Base-by-base conservation (phyloP, 2,888 invertebrate species). In the Drosophila maculinotata region DNA sequence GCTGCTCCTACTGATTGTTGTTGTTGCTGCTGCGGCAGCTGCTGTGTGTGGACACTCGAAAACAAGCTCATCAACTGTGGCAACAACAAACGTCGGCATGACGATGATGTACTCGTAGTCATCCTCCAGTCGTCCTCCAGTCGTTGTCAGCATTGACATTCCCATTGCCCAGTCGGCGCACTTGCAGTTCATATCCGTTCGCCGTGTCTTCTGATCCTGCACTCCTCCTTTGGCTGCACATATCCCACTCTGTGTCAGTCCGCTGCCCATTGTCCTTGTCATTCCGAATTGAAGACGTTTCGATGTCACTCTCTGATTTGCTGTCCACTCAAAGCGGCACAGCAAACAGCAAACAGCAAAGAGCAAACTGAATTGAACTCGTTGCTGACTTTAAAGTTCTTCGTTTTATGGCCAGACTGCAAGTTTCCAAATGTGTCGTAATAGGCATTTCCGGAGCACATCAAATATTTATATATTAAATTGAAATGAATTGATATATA, bases 11-110 rank as follows among this genome's bases (percentile, higher is more conserved):
- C n/a, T 12, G n/a, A 12, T 33, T 14, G 9, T 41, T 42, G 26
- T 23, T 33, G 42, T 30, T 49, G 28, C 6, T 47, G 45, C 2
- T 20, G 26, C 10, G 42, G 39, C 7, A 47, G 25, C 20, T 17
- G 8, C 23, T 38, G 35, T 63, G 69, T 70, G 66, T 63, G 67
- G 62, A 70, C 72, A 69, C 77, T 83, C 53, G 66, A 77, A 70
- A 77, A 83, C 83, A 76, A 83, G 80, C 83, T 81, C 83, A 83
- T 79, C 79, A 79, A 73, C 69, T 53, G 65, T 49, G 58, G 53
- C 77, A 69, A 69, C 80, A 69, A 68, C 72, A 77, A 57, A 62
- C 51, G 67, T 65, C 45, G 73, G 58, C 74, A 60, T 59, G 85
- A 58, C 76, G 79, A 76, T 79, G 65, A 63, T 68, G 60, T 54